phyloP scores from a whole-genome alignment of 2,888 invertebrate species.

The Drosophila robusta region DNA sequence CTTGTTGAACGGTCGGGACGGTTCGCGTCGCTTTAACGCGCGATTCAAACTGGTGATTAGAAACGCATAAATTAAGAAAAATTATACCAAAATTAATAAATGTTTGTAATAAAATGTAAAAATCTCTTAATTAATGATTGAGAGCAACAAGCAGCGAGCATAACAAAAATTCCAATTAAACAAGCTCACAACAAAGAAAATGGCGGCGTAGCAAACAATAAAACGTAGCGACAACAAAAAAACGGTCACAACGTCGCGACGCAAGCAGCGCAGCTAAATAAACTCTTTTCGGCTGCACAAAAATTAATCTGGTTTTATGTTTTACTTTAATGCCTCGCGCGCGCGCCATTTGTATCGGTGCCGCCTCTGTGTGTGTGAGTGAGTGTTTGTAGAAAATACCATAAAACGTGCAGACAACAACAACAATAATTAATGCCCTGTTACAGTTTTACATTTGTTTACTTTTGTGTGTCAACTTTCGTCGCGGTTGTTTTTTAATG shows the following conservation, averaged over 20 bases:
- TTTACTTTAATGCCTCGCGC: constrained; percentile 66
- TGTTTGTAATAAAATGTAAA: constrained; percentile 13
- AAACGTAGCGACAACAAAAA: constrained; percentile 36
- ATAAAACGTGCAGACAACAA: constrained; percentile 69
- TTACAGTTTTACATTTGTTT: constrained; percentile 73
- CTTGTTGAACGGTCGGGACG: constrained; percentile 13
- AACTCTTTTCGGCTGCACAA: constrained; percentile 67
- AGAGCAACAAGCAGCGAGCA: not conserved
- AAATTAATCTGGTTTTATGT: constrained; percentile 80
- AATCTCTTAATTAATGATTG: constrained; percentile 1
- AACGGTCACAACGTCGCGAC: constrained; percentile 46
- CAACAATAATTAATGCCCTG: constrained; percentile 55
- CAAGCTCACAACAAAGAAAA: constrained; percentile 46
- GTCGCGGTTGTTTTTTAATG: constrained; percentile 52
- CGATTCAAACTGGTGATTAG: constrained; percentile 16
- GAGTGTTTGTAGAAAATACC: constrained; percentile 63
- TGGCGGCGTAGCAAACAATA: constrained; percentile 72
- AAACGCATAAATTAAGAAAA: constrained; percentile 35
- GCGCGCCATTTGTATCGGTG: constrained; percentile 55
- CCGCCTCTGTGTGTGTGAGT: constrained; percentile 29
- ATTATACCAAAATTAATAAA: constrained; percentile 32
- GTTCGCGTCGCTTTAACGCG: constrained; percentile 34
- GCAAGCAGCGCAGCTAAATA: constrained; percentile 70
- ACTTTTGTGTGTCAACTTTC: constrained; percentile 76
- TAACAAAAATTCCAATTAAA: constrained; percentile 18